phyloP scores from a whole-genome alignment of 2,888 invertebrate genomes.

The Drosophila emarginata region DNA sequence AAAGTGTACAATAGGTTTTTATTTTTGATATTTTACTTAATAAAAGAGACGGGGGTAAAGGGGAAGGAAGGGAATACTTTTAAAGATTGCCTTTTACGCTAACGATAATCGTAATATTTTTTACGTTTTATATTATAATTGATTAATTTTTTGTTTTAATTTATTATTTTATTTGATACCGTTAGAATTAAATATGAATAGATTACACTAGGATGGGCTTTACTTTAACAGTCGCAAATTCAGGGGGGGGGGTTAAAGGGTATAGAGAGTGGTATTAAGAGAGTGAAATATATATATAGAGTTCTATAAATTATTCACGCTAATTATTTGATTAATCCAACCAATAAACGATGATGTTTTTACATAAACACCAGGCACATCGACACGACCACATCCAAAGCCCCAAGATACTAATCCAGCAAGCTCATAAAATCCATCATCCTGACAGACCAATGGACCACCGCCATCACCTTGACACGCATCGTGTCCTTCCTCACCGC shows the following conservation, averaged over 20 bases:
- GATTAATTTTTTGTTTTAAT: slow-evolving; percentile 14
- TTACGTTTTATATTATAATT: slow-evolving; percentile 24
- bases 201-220: slow-evolving; percentile 71
- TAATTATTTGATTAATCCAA: slow-evolving; percentile 98
- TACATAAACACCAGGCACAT: slow-evolving; percentile 98
- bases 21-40: slow-evolving; percentile 27
- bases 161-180: slow-evolving; percentile 11
- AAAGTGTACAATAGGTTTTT: slow-evolving; percentile 66
- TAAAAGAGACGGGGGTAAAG: slow-evolving; percentile 5
- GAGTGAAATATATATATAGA: slow-evolving; percentile 30
- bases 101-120: slow-evolving; percentile 42
- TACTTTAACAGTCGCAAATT: slow-evolving; percentile 65
- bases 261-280: neutral
- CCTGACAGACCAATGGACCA: slow-evolving; percentile 95
- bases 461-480: slow-evolving; percentile 98
- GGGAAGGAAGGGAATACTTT: slow-evolving; percentile 55
- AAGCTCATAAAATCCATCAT: slow-evolving; percentile 95
- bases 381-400: slow-evolving; percentile 94
- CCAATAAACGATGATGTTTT: slow-evolving; percentile 97
- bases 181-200: slow-evolving; percentile 57
- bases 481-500: slow-evolving; percentile 95
- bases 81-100: slow-evolving; percentile 46
- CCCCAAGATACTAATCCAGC: slow-evolving; percentile 98
- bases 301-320: slow-evolving; percentile 92
- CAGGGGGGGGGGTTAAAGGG: neutral